Evolutionary conservation across 2,797 vertebrate genomes (phyloP), one percentile per base, ranked within the genome.

Genomic region (Typhlichthys subterraneus): DNA sequence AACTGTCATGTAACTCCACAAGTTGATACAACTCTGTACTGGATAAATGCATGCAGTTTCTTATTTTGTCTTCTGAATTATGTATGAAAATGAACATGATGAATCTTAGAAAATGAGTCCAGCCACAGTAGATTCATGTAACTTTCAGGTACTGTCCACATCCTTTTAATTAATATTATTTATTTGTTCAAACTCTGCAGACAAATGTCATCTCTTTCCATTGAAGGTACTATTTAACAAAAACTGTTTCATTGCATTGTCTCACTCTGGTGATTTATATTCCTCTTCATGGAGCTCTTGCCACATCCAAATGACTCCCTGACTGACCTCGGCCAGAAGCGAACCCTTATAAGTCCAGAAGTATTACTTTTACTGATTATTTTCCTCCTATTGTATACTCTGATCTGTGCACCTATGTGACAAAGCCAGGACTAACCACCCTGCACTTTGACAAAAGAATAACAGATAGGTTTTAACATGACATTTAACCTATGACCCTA

Each of bases 21-120:
- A 13, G 33, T 1, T 0, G 17, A 15, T 53, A 14, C 13, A 60
- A 66, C 70, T 13, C 57, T 61, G 50, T 3, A 8, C 57, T 59
- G 53, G 15, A 12, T 60, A 63, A 57, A 65, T 72, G 56, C 55
- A 53, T 70, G 66, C 56, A 77, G 53, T 57, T 45, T 19, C 56
- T 47, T 19, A 33, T 63, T 75, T 45, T 58, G 33, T 9, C 8
- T 59, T 12, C 67, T 68, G 70, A 63, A 72, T 72, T 59, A 70
- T 38, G 33, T 38, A 38, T 82, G 33, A 38, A 38, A 38, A 38
- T 2, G 6, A 2, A 38, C 1, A 38, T 38, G 33, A 12, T 48
- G 49, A 15, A 51, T 9, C 13, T 14, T 9, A 51, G 49, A 51
- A 51, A 14, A 51, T 19, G 2, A 9, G 9, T 8, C 14, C 15